Evolutionary conservation across 2,888 invertebrate genomes (phyloP).

Genomic region (Drosophila helvetica): DNA sequence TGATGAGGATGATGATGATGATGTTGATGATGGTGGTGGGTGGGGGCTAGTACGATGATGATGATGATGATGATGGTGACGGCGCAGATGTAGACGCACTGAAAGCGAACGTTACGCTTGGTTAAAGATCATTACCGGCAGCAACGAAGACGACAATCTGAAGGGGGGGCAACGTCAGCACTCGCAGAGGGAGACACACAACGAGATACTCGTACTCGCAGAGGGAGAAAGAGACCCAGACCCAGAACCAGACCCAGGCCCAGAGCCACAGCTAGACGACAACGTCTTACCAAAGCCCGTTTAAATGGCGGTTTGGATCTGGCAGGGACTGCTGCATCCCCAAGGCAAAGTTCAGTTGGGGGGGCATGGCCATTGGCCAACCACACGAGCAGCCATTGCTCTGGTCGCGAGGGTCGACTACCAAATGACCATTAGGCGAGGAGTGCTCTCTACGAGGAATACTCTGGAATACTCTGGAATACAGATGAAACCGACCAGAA

Average conservation of each 20-base stretch:
- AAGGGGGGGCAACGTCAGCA: constrained; percentile 49
- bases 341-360: constrained; percentile 1
- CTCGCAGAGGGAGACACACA: constrained; percentile 36
- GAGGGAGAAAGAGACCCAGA: constrained; percentile 27
- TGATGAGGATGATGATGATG: constrained; percentile 46
- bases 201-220: not conserved
- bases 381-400: not conserved
- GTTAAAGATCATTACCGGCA: constrained; percentile 81
- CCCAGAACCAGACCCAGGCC: constrained; percentile 16
- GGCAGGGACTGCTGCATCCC: constrained; percentile 29
- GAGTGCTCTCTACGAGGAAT: too few relatives aligned
- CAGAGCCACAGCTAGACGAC: constrained; percentile 20
- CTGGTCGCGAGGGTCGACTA: too few relatives aligned
- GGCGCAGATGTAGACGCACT: constrained; percentile 80
- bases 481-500: not conserved
- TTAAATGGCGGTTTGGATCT: constrained; percentile 48
- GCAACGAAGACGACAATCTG: constrained; percentile 51
- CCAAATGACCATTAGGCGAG: too few relatives aligned
- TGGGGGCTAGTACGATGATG: constrained; percentile 13
- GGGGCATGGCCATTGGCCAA: not conserved
- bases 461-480: too few relatives aligned
- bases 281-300: constrained; percentile 9
- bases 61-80: constrained; percentile 68
- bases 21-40: constrained; percentile 58
- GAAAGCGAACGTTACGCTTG: constrained; percentile 81